Conservation (phyloP, 2,797 vertebrate genomes). For the Schizopygopsis malacanthus region DNA sequence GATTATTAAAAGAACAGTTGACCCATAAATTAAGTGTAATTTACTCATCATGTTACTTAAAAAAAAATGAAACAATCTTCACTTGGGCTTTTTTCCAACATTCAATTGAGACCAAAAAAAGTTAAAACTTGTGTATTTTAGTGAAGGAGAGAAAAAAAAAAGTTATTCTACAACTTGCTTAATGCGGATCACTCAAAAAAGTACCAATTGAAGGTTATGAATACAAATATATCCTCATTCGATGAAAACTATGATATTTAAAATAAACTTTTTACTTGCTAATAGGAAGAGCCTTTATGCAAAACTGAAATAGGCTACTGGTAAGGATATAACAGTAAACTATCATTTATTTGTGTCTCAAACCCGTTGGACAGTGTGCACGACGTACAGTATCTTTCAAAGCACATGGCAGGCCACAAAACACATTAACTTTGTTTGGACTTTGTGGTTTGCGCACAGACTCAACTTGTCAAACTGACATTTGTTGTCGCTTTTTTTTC, state of each 20-base stretch:
- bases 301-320: not conserved
- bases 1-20: not conserved
- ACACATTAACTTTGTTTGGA: not conserved
- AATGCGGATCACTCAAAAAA: not conserved
- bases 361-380: not conserved
- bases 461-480: not conserved
- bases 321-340: not conserved
- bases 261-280: not conserved
- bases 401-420: not conserved
- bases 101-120: not conserved
- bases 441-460: not conserved
- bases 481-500: not conserved
- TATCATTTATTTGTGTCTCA: not conserved
- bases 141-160: not conserved
- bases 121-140: not conserved
- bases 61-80: not conserved
- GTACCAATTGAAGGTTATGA: not conserved
- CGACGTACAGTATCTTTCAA: not conserved
- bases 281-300: not conserved
- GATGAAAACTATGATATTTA: not conserved
- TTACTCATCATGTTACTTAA: not conserved
- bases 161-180: not conserved
- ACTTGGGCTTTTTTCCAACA: not conserved
- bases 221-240: not conserved
- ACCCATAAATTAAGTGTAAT: not conserved